These are phyloP conservation scores for Ataeniobius toweri DNA, from an alignment of 2,797 vertebrate species.

Conservation along the genomic window DNA sequence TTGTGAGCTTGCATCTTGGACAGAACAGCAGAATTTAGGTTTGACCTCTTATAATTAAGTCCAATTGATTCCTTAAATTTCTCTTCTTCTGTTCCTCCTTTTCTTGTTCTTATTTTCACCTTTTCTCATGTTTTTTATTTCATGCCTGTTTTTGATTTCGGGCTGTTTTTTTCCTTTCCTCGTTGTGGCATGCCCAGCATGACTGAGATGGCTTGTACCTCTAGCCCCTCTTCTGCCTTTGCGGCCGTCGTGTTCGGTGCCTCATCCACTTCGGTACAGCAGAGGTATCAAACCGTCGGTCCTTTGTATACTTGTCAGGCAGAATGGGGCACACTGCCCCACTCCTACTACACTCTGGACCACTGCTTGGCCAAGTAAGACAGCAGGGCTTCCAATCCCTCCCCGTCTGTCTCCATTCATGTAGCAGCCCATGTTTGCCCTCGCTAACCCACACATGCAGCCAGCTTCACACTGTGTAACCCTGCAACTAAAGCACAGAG, in stretches of 20 bases:
- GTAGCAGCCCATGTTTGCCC: conserved; percentile 56
- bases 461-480: conserved; percentile 60
- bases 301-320: conserved; percentile 87
- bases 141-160: conserved; percentile 80
- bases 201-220: conserved; percentile 87
- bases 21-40: conserved; percentile 1
- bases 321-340: conserved; percentile 86
- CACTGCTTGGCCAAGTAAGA: conserved; percentile 89
- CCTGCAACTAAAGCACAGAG: conserved; percentile 54
- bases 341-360: conserved; percentile 89
- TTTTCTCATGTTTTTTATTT: conserved; percentile 65
- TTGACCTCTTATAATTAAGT: neutral
- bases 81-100: conserved; percentile 31
- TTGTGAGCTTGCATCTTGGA: neutral
- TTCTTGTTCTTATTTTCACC: conserved; percentile 36
- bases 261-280: conserved; percentile 85
- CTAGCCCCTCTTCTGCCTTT: conserved; percentile 82
- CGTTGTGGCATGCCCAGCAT: conserved; percentile 81
- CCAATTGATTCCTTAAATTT: conserved; percentile 20
- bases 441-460: conserved; percentile 65
- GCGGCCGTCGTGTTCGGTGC: conserved; percentile 77
- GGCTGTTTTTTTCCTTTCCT: conserved; percentile 12
- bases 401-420: conserved; percentile 58
- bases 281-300: conserved; percentile 88
- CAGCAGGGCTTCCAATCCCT: conserved; percentile 56